Base-by-base conservation (phyloP, 2,888 invertebrate genomes). In the Erpobdella octoculata region DNA sequence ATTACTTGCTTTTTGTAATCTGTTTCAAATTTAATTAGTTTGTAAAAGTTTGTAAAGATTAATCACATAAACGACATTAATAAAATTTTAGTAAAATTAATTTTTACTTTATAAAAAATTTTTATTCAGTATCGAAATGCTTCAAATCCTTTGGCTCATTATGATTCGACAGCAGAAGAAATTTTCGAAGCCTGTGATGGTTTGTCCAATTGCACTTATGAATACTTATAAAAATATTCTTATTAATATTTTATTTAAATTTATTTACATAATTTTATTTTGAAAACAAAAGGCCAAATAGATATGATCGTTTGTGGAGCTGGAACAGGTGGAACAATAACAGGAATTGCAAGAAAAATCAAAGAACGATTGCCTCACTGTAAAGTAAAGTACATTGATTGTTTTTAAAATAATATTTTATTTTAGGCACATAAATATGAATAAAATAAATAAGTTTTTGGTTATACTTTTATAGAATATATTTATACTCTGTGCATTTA, bases 131-230 rank as follows among this genome's bases (percentile, higher is more conserved):
- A 97, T 83, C 89, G 90, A 64, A 97, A 97, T 85, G 86, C 91
- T 9, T 91, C 92, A 78, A 99, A 99, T 85, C 97, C 98, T 0
- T 82, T 98, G 78, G 94, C 96, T 0, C 98, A 99, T 84, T 99
- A 95, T 82, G 97, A 99, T 81, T 89, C 89, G 71, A 98, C 98
- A 0, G 97, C 89, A 0, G 89, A 90, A 76, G 98, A 98, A 86
- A 96, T 98, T 78, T 86, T 93, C 41, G 88, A 90, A 80, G 89
- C 91, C 77, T 89, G 89, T 76, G 89, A 89, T 78, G 90, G 91
- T 76, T 88, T 70, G n/a, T 33, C 8, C 38, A n/a, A 53, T 6
- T 25, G 28, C 9, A 53, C 21, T 1, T 25, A 53, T 53, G 1
- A 18, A 1, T 1, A 53, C 9, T n/a, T n/a, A n/a, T n/a, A n/a